Evolutionary conservation across 92 coral and sea anemone genomes (phyloP).

Genomic region (Anthopleura xanthogrammica): DNA sequence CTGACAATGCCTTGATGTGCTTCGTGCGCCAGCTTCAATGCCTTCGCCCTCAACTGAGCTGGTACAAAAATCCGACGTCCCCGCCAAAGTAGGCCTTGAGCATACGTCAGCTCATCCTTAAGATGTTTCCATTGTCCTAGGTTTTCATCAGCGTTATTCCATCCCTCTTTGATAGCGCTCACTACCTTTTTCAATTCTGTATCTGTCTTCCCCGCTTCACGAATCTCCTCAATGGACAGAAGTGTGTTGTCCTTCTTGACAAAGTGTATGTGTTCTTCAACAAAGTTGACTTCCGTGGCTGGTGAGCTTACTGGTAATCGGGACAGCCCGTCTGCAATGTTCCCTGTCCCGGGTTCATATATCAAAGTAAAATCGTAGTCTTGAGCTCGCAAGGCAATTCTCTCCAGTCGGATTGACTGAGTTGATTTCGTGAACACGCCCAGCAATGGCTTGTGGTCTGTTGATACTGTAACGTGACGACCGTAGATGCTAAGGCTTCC

Average conservation of each 20-base stretch:
- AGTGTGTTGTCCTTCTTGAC: conserved; percentile 14
- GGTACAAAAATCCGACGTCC: conserved; percentile 55
- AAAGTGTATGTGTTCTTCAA: conserved; percentile 26
- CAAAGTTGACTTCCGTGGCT: conserved; percentile 2
- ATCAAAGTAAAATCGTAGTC: conserved; percentile 34
- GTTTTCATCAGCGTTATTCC: background rate
- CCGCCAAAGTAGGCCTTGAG: conserved; percentile 28
- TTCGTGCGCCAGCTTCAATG: conserved; percentile 31
- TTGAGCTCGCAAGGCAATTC: conserved; percentile 30
- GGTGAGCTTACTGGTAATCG: conserved; percentile 11
- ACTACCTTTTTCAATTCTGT: conserved; percentile 15
- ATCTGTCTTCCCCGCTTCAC: conserved; percentile 25
- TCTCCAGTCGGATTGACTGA: conserved; percentile 37
- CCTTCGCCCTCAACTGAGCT: conserved; percentile 25
- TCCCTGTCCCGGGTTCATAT: conserved; percentile 26
- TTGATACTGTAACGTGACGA: conserved; percentile 18
- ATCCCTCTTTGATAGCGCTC: conserved; percentile 13
- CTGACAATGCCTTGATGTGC: conserved; percentile 1
- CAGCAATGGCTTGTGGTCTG: conserved; percentile 40
- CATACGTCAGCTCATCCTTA: conserved; percentile 27
- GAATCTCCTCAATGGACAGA: conserved; percentile 14
- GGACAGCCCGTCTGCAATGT: conserved; percentile 42
- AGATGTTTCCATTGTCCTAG: conserved; percentile 13
- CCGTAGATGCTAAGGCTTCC: conserved; percentile 36
- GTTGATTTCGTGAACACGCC: conserved; percentile 22